phyloP scores from a whole-genome alignment of 2,113 vertebrate species.

The Garra rufa region DNA sequence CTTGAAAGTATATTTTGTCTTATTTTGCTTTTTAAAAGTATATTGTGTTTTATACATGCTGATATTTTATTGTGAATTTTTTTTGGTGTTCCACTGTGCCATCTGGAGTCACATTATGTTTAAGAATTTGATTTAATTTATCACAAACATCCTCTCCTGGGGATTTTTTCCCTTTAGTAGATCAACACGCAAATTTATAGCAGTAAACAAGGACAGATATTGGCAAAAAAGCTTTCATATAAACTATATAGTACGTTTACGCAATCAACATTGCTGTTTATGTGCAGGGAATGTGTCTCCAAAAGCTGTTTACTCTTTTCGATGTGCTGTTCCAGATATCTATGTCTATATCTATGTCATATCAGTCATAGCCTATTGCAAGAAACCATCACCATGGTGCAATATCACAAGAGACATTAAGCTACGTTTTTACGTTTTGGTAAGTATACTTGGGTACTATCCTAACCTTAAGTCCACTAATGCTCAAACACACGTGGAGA shows the following conservation, averaged over 20 bases:
- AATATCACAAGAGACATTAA: constrained; percentile 29
- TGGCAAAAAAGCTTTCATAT: constrained; percentile 14
- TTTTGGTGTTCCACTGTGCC: constrained; percentile 5
- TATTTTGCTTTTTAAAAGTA: constrained; percentile 61
- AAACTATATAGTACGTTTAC: constrained; percentile 30
- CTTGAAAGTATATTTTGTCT: constrained; percentile 79
- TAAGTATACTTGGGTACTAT: not conserved
- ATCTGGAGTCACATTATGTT: not conserved
- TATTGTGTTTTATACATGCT: constrained; percentile 59
- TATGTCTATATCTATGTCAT: constrained; percentile 36
- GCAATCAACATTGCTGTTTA: constrained; percentile 31
- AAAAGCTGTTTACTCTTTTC: constrained; percentile 41
- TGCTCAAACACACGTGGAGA: constrained; percentile 18
- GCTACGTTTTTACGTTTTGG: not conserved
- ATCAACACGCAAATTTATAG: not conserved
- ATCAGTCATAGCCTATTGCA: constrained; percentile 29
- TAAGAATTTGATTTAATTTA: not conserved
- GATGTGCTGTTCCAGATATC: constrained; percentile 38
- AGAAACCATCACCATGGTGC: constrained; percentile 40
- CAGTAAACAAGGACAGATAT: not conserved
- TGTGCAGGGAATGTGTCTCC: constrained; percentile 33
- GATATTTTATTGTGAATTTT: constrained; percentile 35
- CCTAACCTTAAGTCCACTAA: not conserved
- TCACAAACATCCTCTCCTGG: not conserved
- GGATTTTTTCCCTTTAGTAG: constrained; percentile 11